Evolutionary conservation across 2,113 vertebrate species (phyloP).

Genomic region (Pygoscelis adeliae): DNA sequence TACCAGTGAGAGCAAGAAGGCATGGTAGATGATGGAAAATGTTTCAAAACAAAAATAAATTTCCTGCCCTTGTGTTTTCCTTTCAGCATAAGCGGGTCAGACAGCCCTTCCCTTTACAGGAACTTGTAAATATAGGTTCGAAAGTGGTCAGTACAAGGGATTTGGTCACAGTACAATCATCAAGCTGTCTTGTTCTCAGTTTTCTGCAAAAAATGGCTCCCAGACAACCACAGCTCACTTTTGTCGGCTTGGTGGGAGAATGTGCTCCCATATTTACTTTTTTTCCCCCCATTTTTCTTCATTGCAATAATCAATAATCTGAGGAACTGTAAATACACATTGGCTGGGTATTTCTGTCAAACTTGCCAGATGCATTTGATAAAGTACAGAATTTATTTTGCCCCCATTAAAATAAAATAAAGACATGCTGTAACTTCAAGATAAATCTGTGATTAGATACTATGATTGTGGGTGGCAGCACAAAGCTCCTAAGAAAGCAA

Average conservation of each 20-base stretch:
- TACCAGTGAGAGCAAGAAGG: background rate
- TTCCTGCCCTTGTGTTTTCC: background rate
- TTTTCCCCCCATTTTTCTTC: background rate
- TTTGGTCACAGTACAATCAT: background rate
- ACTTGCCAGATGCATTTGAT: background rate
- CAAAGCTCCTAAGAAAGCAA: conserved; percentile 14
- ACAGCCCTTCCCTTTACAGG: background rate
- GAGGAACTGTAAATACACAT: background rate
- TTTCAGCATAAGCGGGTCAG: background rate
- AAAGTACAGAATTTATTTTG: background rate
- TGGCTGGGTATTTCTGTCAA: background rate
- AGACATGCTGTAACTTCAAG: background rate
- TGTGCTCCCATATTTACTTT: background rate
- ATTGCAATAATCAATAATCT: background rate
- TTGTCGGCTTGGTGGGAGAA: background rate
- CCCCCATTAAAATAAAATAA: background rate
- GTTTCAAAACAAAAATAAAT: background rate
- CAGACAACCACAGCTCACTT: background rate
- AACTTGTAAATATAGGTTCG: conserved; percentile 37
- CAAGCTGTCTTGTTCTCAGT: background rate
- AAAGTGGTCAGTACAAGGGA: background rate
- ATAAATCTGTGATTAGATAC: conserved; percentile 7
- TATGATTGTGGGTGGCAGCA: background rate
- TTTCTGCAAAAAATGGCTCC: background rate
- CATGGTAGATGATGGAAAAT: background rate